Evolutionary conservation across 37 sponge, comb jelly and placozoan genomes (phyloP).

Genomic region (Cladorhizidae sp.): DNA sequence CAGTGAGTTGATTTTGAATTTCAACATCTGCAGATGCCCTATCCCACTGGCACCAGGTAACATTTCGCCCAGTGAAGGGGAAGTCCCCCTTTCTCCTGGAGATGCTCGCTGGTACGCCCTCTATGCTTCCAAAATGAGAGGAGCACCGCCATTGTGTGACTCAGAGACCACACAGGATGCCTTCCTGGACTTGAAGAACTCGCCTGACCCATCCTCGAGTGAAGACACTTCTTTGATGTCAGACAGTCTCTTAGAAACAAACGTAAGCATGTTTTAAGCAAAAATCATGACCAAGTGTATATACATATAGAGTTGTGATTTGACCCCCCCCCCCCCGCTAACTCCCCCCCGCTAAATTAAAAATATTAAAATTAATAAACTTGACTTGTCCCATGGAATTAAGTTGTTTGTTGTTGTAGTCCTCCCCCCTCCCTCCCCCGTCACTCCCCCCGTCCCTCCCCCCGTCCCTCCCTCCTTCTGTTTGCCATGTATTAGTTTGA

Average conservation of each 20-base stretch:
- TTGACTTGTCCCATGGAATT: too few relatives aligned
- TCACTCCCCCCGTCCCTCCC: too few relatives aligned
- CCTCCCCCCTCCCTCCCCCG: too few relatives aligned
- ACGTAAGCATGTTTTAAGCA: too few relatives aligned
- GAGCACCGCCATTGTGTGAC: neutral
- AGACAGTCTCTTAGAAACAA: neutral
- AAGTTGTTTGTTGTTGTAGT: too few relatives aligned
- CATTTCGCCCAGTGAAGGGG: constrained; percentile 73
- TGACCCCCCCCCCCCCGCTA: too few relatives aligned
- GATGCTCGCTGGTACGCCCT: constrained; percentile 61
- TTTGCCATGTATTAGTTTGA: too few relatives aligned
- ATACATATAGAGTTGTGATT: too few relatives aligned
- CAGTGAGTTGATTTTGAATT: neutral
- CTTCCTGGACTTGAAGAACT: constrained; percentile 53
- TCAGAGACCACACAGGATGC: constrained; percentile 5
- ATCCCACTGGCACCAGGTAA: neutral
- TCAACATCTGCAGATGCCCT: neutral
- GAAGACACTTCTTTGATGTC: neutral
- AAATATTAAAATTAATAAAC: too few relatives aligned
- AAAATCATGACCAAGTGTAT: too few relatives aligned
- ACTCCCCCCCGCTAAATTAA: too few relatives aligned
- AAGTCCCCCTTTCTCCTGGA: constrained; percentile 74
- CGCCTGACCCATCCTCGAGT: constrained; percentile 4
- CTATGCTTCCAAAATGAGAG: constrained; percentile 24
- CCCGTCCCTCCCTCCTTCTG: too few relatives aligned